Evolutionary conservation across 2,888 invertebrate species (phyloP), one percentile per base, ranked within the genome.

Genomic region (Epicampocera succincta): DNA sequence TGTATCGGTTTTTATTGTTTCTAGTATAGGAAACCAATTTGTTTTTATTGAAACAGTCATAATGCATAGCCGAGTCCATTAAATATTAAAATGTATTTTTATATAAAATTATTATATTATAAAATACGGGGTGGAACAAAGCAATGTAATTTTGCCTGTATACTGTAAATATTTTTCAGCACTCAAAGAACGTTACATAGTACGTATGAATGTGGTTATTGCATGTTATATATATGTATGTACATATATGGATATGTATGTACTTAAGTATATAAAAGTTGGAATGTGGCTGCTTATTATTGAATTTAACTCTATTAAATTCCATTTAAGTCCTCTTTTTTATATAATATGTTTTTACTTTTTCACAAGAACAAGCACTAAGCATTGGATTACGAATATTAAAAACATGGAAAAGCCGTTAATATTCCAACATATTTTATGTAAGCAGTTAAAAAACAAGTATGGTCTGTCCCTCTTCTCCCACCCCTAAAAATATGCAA

Each of bases 41-140:
- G 12, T 29, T 25, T 63, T 48, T 71, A 33, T 19, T 56, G 33
- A 29, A 48, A 15, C 48, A 19, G 40, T 50, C 63, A 71, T 77
- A 63, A 63, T 63, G 69, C 42, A 65, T 76, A 46, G 61, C 40
- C 29, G 13, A 63, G 61, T 69, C n/a, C 15, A 54, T 69, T 33
- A 44, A 69, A 38, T 25, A 44, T 33, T 42, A 9, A 60, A 19
- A 21, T 13, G 46, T 42, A 29, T 38, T 44, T 42, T 58, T 50
- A 42, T 50, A 25, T 8, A 58, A 66, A 42, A 52, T n/a, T 11
- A 33, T 4, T 33, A 33, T 63, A 12, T 54, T 63, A 11, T 17
- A 52, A 42, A 56, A 54, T 17, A 44, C 38, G 13, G 17, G 15
- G 13, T 54, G n/a, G 21, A 17, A 29, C 8, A 17, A 3, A 17